Conservation (phyloP, 2,797 vertebrate genomes). For the Falco concolor region DNA sequence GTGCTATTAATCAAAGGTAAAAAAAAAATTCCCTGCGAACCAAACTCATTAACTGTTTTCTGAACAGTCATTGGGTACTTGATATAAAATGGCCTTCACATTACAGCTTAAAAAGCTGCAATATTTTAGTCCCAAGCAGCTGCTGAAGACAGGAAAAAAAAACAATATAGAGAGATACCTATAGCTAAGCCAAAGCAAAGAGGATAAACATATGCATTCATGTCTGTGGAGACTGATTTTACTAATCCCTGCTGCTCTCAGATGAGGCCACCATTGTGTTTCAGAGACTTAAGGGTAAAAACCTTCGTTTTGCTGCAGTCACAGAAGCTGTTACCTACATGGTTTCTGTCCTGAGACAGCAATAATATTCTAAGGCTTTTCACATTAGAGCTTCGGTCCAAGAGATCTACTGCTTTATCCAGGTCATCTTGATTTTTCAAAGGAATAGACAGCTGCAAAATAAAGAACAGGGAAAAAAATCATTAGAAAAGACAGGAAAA, state of each 20-base stretch:
- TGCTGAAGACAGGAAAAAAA: not conserved
- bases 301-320: not conserved
- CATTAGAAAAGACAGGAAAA: not conserved
- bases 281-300: not conserved
- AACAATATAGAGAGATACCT: not conserved
- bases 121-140: not conserved
- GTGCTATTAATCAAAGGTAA: not conserved
- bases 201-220: not conserved
- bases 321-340: constrained; percentile 75
- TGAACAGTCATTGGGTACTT: not conserved
- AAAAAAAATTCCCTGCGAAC: not conserved
- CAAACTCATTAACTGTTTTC: not conserved
- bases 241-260: not conserved
- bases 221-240: not conserved
- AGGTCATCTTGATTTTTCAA: constrained; percentile 91
- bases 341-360: constrained; percentile 86
- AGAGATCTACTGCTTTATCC: constrained; percentile 92
- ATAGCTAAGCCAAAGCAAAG: not conserved
- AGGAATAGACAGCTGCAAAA: constrained; percentile 88
- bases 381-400: constrained; percentile 93
- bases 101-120: not conserved
- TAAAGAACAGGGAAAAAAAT: not conserved
- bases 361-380: constrained; percentile 95
- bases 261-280: not conserved
- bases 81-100: not conserved